phyloP scores from a whole-genome alignment of 37 sponge, comb jelly and placozoan genomes.

The Ephydatia muelleri region DNA sequence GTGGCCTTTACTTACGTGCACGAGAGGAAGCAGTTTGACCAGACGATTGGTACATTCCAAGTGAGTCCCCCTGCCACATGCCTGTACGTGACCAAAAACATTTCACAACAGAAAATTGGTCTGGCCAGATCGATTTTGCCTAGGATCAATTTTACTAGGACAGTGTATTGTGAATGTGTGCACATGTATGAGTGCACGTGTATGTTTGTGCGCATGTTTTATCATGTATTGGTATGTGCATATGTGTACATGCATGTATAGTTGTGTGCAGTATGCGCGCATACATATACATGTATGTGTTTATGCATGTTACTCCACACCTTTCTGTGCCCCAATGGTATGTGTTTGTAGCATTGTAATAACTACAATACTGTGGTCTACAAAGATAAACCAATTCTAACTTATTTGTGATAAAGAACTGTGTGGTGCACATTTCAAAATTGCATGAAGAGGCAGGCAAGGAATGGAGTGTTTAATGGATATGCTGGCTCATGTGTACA shows the following conservation, averaged over 20 bases:
- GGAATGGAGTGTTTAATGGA: too few species aligned
- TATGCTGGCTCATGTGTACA: too few species aligned
- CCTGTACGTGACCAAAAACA: neutral
- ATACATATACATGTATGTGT: slow-evolving; percentile 10
- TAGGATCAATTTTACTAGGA: neutral
- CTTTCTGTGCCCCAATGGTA: neutral
- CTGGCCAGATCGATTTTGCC: slow-evolving; percentile 2
- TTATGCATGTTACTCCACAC: neutral
- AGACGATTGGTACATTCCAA: slow-evolving; percentile 84
- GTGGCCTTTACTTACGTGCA: slow-evolving; percentile 94
- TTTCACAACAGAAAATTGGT: neutral
- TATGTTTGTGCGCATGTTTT: slow-evolving; percentile 8
- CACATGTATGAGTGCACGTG: slow-evolving; percentile 13
- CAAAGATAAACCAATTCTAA: too few species aligned
- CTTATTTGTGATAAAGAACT: too few species aligned
- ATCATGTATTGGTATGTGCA: too few species aligned
- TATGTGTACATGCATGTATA: neutral
- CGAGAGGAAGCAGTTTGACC: slow-evolving; percentile 75
- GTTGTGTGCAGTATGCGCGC: neutral
- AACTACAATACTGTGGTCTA: slow-evolving; percentile 6
- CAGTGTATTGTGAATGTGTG: slow-evolving; percentile 13
- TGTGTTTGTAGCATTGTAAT: too few species aligned
- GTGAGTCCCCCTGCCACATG: slow-evolving; percentile 15
- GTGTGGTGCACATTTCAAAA: too few species aligned
- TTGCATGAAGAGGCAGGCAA: too few species aligned